A percentile compares a stretch with the other conserved stretches of the same genome.
Evolutionary conservation across 2,113 vertebrate species (phyloP).

Genomic region (Poeciliopsis prolifica): DNA sequence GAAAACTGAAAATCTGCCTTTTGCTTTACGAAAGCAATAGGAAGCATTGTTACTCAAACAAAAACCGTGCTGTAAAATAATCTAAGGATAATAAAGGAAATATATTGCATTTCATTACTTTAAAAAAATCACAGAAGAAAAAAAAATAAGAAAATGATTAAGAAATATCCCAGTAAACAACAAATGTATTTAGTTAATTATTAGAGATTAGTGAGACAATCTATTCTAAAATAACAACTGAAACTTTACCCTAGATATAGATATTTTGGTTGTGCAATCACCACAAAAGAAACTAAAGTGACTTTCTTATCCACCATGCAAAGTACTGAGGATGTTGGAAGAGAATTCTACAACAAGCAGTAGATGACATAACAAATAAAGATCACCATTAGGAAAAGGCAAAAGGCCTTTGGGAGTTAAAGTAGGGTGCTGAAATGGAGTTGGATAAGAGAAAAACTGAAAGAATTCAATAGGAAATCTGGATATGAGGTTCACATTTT

Average conservation of each 20-base stretch:
- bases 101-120: not conserved
- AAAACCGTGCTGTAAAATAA: not conserved
- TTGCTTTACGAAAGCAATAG: no score
- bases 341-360: not conserved
- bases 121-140: not conserved
- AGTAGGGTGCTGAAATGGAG: not conserved
- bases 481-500: not conserved
- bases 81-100: not conserved
- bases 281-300: not conserved
- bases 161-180: not conserved
- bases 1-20: no score
- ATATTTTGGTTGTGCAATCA: slow-evolving; percentile 42
- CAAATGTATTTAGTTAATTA: not conserved
- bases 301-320: not conserved
- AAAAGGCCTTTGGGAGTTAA: not conserved
- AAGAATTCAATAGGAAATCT: not conserved
- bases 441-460: not conserved
- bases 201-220: slow-evolving; percentile 1
- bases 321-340: not conserved
- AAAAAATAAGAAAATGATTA: no score
- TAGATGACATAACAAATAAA: slow-evolving; percentile 1
- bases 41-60: not conserved
- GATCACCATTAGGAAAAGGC: not conserved
- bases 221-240: not conserved
- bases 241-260: not conserved